Conservation (phyloP, 2,113 vertebrate species). For the Gavia stellata region DNA sequence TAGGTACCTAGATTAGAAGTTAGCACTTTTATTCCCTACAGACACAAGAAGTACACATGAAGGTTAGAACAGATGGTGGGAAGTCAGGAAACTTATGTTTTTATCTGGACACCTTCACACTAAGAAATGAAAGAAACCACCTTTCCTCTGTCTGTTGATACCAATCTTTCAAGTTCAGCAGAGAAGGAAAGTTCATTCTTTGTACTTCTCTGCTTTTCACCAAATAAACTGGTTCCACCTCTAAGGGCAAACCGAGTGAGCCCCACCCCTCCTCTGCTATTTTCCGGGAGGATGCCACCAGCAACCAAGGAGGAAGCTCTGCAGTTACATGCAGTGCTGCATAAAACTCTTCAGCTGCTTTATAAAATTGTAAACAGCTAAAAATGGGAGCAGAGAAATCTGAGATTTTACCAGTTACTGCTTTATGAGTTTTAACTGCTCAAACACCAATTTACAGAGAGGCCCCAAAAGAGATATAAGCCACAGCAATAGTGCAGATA, state of each 20-base stretch:
- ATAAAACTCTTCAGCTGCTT: background rate
- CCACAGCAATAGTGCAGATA: background rate
- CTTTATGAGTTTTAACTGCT: background rate
- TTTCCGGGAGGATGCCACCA: background rate
- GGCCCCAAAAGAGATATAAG: background rate
- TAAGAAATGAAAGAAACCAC: background rate
- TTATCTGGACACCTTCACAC: constrained; percentile 24
- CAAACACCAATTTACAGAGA: background rate
- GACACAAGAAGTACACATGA: background rate
- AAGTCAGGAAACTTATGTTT: constrained; percentile 43
- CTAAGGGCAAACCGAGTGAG: background rate
- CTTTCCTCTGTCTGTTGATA: background rate
- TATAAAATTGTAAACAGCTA: background rate
- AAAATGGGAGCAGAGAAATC: background rate
- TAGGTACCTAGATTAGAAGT: constrained; percentile 25
- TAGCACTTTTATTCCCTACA: constrained; percentile 28
- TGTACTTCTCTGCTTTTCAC: background rate
- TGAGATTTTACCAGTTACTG: background rate
- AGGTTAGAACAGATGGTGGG: constrained; percentile 54
- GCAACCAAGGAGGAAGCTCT: background rate
- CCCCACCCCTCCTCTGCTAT: background rate
- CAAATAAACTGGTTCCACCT: background rate
- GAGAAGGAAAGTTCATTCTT: background rate
- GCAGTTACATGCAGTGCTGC: background rate
- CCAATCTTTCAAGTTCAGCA: background rate